phyloP scores from a whole-genome alignment of 2,797 vertebrate genomes.

The Siniperca scherzeri region DNA sequence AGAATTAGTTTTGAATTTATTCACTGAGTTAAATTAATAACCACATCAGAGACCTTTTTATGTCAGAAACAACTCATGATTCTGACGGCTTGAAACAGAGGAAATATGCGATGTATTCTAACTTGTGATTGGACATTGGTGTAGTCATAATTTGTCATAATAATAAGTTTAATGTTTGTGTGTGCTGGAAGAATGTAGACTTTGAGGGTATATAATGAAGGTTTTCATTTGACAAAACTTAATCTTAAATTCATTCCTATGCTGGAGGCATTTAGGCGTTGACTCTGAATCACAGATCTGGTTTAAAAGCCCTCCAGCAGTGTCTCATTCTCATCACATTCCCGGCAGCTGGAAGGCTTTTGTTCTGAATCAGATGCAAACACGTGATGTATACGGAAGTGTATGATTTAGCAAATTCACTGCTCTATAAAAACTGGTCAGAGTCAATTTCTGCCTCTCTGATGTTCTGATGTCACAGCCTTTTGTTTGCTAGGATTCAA shows the following conservation, averaged over 20 bases:
- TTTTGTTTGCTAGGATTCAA: background rate
- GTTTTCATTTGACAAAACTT: background rate
- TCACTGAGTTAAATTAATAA: background rate
- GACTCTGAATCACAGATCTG: background rate
- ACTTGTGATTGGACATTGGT: background rate
- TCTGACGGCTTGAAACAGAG: background rate
- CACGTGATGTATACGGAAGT: background rate
- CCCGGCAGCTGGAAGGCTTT: constrained; percentile 37
- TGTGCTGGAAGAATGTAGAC: background rate
- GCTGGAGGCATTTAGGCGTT: background rate
- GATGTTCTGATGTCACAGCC: constrained; percentile 20
- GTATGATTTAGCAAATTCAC: constrained; percentile 19
- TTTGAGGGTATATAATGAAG: background rate
- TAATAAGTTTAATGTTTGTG: background rate
- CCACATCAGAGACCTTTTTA: background rate
- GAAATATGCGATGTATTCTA: no score
- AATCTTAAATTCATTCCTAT: fast-evolving
- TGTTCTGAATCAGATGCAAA: constrained; percentile 39
- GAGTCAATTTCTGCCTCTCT: constrained; percentile 1
- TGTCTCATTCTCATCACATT: constrained; percentile 9
- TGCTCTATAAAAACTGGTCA: constrained; percentile 2
- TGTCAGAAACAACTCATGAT: no score
- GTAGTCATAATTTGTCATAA: background rate
- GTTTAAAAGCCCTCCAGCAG: constrained; percentile 3
- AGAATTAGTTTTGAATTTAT: background rate